Conservation (phyloP, 2,888 invertebrate species). For the Lasioglossum pauxillum region DNA sequence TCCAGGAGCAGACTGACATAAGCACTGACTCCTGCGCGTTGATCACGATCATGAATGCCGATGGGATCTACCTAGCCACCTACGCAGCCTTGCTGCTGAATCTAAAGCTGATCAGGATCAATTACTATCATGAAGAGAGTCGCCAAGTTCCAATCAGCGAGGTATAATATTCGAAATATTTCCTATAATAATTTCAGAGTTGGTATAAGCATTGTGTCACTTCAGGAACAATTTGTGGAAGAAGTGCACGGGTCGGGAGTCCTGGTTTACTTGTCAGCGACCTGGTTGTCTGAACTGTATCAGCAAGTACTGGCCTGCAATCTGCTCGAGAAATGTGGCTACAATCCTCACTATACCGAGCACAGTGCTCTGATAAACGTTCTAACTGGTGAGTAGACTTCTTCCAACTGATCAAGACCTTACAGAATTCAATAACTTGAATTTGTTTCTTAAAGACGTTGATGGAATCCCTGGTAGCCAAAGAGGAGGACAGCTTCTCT, state of each 20-base stretch:
- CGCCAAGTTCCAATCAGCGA: constrained; percentile 85
- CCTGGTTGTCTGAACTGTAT: constrained; percentile 97
- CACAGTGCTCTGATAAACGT: constrained; percentile 90
- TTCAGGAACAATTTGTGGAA: constrained; percentile 94
- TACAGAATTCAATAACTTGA: too few species aligned
- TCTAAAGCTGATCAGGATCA: constrained; percentile 90
- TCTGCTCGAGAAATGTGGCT: constrained; percentile 89
- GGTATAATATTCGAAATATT: constrained; percentile 76
- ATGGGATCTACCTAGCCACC: constrained; percentile 96
- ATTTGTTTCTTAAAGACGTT: constrained; percentile 86
- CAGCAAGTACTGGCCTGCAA: constrained; percentile 92
- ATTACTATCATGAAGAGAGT: constrained; percentile 88
- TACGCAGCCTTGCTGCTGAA: constrained; percentile 94
- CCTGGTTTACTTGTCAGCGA: constrained; percentile 95
- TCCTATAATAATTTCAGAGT: not conserved
- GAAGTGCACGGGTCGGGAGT: constrained; percentile 97
- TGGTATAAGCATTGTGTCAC: constrained; percentile 14
- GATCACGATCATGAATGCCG: constrained; percentile 95
- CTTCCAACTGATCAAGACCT: not conserved
- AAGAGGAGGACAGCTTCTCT: constrained; percentile 90
- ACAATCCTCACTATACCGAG: constrained; percentile 86
- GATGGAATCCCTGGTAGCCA: constrained; percentile 92
- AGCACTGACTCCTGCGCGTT: constrained; percentile 85
- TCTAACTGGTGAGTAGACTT: constrained; percentile 87
- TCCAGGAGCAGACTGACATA: constrained; percentile 77